phyloP scores from a whole-genome alignment of 2,113 vertebrate genomes.

The Dicaeum eximium region DNA sequence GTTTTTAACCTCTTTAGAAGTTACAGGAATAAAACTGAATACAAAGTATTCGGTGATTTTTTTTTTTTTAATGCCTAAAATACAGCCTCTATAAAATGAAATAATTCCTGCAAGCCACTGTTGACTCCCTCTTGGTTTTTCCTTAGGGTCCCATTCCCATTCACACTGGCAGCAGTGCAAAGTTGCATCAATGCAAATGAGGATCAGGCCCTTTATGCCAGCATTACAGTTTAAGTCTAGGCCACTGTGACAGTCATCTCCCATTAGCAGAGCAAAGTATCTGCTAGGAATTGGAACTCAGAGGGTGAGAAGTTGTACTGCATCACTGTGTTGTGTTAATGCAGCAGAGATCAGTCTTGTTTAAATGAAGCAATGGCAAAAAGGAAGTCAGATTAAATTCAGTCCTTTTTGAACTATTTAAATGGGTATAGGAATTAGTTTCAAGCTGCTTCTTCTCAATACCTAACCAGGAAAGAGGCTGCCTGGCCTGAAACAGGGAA shows the following conservation, averaged over 20 bases:
- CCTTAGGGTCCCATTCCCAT: not conserved
- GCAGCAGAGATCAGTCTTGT: not conserved
- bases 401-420: not conserved
- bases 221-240: not conserved
- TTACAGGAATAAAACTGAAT: not conserved
- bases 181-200: not conserved
- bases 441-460: not conserved
- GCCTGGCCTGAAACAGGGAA: not conserved
- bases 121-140: not conserved
- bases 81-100: not conserved
- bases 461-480: not conserved
- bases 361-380: not conserved
- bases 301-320: not conserved
- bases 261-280: not conserved
- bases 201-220: not conserved
- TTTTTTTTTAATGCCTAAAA: slow-evolving; percentile 4
- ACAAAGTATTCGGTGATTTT: not conserved
- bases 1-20: not conserved
- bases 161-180: not conserved
- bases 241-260: not conserved
- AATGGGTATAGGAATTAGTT: not conserved
- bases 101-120: not conserved
- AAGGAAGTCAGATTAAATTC: not conserved
- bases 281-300: not conserved
- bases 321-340: not conserved